A percentile compares a stretch with the other conserved stretches of the same genome.
These are phyloP conservation scores for Thryonomys swinderianus DNA, from an alignment of 2,113 vertebrate species.

Conservation along the genomic window DNA sequence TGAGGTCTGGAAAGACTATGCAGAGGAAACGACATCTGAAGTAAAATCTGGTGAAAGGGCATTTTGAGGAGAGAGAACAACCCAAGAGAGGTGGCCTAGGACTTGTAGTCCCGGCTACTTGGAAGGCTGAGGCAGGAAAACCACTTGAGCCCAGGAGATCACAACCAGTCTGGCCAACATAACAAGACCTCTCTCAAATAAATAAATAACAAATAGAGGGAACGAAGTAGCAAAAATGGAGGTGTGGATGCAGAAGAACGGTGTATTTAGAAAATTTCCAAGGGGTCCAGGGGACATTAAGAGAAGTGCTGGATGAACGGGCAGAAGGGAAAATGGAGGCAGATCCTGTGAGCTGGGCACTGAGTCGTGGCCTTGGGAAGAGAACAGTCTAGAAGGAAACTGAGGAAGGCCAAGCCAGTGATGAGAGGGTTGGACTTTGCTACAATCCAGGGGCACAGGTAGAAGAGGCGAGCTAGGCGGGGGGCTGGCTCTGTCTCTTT, in stretches of 20 bases:
- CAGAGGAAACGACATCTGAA: background rate
- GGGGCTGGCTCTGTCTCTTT: background rate
- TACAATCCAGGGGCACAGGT: background rate
- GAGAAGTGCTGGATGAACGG: background rate
- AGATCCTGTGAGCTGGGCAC: background rate
- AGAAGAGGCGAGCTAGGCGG: background rate
- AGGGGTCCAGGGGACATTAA: background rate
- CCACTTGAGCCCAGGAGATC: background rate
- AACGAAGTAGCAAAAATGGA: background rate
- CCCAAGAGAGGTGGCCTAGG: background rate
- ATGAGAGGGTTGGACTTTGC: background rate
- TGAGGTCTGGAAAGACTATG: background rate
- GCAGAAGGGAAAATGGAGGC: background rate
- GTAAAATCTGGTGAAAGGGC: background rate
- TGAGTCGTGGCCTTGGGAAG: background rate
- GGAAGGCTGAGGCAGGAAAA: background rate
- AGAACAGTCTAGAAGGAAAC: background rate
- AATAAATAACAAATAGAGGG: background rate
- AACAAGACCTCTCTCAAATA: background rate
- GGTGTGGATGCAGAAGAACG: background rate
- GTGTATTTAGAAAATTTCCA: background rate
- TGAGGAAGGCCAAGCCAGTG: background rate
- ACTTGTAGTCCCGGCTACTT: background rate
- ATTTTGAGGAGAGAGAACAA: background rate
- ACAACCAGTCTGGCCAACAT: background rate